Evolutionary conservation across 1,140 invertebrate species (phyloP), one percentile per base, ranked within the genome.

Genomic region (Cheumatopsyche charites): DNA sequence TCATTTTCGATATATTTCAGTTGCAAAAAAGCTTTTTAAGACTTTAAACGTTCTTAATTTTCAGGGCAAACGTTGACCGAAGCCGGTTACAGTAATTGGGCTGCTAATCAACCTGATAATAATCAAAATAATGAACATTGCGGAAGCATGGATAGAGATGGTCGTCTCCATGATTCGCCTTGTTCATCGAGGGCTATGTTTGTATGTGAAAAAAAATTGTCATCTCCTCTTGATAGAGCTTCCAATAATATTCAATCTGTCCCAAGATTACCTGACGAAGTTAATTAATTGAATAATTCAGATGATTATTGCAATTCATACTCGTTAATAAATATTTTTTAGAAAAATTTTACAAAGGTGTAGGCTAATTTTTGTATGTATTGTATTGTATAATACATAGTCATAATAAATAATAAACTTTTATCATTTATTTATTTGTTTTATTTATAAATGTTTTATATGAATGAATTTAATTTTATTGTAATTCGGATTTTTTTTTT

Each of bases 61-160:
- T n/a, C 68, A 71, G 70, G 70, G 13, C 13, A 78, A 61, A 42
- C 43, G 1, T 71, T 69, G 1, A 69, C 73, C 29, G 65, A 78
- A 0, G 76, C 78, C 55, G 80, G 80, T 76, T 79, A 79, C 49
- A 70, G 77, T 3, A 78, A 78, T 67, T 81, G 80, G 77, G 62
- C 74, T 6, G 66, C 75, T 0, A 55, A 62, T 42, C 26, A 74
- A 58, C 77, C 77, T 6, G 58, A 72, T n/a, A 75, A 74, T 5
- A 49, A 47, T 15, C 25, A 67, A 5, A 15, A n/a, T 1, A 72
- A 77, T 3, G 71, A 79, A 13, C 77, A 81, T 7, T 82, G 81
- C 63, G 81, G 81, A 0, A 78, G 78, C 5, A 75, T 81, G 0
- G 71, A 73, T 1, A 77, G 79, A 41, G 79, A 75, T 62, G 81